phyloP scores from a whole-genome alignment of 2,888 invertebrate genomes.

The Ceriagrion tenellum region DNA sequence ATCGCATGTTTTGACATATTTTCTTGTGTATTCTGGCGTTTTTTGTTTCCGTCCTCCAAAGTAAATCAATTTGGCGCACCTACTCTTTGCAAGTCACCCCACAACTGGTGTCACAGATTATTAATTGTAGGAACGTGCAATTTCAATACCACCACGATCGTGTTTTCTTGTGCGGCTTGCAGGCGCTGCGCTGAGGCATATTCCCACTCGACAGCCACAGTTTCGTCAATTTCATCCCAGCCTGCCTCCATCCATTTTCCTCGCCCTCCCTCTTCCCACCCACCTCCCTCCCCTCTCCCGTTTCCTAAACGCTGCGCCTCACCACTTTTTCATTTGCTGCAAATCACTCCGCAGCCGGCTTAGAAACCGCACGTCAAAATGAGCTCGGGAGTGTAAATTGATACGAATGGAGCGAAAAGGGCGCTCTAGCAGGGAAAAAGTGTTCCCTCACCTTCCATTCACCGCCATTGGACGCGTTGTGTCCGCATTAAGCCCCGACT shows the following conservation, averaged over 20 bases:
- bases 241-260: neutral
- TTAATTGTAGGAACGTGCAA: no score
- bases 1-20: no score
- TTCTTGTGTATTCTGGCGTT: no score
- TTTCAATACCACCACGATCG: no score
- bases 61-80: no score
- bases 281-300: neutral
- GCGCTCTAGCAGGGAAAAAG: neutral
- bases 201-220: no score
- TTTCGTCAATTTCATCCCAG: neutral
- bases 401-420: constrained; percentile 34
- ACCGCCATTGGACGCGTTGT: neutral
- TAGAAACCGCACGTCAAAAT: constrained; percentile 16
- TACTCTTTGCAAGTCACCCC: no score
- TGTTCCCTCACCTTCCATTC: neutral
- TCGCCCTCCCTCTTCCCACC: no score
- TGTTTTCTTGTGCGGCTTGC: no score
- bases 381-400: neutral
- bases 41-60: no score
- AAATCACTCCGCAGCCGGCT: neutral
- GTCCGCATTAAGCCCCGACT: neutral
- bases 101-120: no score
- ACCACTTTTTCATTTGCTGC: neutral
- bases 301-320: neutral
- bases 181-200: no score